Evolutionary conservation across 2,797 vertebrate species (phyloP).

Genomic region (Apogon hyalosoma): DNA sequence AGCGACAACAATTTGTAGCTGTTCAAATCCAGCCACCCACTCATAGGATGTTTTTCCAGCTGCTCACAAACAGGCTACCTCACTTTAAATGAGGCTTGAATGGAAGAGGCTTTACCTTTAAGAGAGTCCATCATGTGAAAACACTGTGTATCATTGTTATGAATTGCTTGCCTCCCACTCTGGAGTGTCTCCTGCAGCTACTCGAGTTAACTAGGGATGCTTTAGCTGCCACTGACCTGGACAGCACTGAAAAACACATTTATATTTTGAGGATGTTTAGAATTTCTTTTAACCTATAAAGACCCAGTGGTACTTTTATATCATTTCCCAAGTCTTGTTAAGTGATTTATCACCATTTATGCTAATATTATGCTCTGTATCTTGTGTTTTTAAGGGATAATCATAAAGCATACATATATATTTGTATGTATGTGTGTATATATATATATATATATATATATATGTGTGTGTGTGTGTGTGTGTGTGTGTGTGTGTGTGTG

Average conservation of each 20-base stretch:
- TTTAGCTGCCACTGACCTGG: conserved; percentile 22
- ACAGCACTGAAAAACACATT: conserved; percentile 27
- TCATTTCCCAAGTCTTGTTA: too few relatives aligned
- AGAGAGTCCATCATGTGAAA: conserved; percentile 46
- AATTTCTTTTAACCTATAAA: background rate
- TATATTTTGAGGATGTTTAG: background rate
- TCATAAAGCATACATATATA: too few relatives aligned
- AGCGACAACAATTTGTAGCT: conserved; percentile 74
- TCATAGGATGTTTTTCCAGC: conserved; percentile 79
- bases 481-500: too few relatives aligned
- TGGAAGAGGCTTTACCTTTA: conserved; percentile 38
- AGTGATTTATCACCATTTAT: too few relatives aligned
- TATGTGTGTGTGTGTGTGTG: too few relatives aligned
- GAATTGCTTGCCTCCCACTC: conserved; percentile 25
- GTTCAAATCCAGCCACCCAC: conserved; percentile 74
- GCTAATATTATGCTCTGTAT: too few relatives aligned
- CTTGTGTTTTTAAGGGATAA: too few relatives aligned
- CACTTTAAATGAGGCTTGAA: conserved; percentile 57
- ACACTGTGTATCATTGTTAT: conserved; percentile 55
- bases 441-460: too few relatives aligned
- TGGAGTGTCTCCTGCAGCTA: conserved; percentile 46
- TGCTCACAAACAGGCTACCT: conserved; percentile 74
- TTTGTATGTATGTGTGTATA: too few relatives aligned
- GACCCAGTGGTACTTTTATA: too few relatives aligned
- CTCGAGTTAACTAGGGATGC: conserved; percentile 5